These are phyloP conservation scores for Bolinopsis microptera DNA, from an alignment of 37 sponge, comb jelly and placozoan species.

Conservation along the genomic window DNA sequence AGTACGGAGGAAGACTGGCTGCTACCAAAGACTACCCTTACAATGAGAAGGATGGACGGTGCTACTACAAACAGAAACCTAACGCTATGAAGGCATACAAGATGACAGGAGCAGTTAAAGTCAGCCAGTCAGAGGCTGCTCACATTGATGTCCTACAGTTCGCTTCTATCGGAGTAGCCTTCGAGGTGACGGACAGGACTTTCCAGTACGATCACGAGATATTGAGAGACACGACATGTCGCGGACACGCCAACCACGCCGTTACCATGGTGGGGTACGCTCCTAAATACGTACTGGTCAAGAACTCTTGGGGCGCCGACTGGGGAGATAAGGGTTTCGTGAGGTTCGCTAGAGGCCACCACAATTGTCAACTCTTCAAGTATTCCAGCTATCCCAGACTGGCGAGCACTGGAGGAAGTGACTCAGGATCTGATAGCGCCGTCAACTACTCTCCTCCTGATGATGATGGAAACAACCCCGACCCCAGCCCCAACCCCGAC, in stretches of 20 bases:
- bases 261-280: constrained; percentile 35
- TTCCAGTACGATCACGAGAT: constrained; percentile 38
- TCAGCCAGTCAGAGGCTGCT: background rate
- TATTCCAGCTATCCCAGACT: background rate
- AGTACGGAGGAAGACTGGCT: constrained; percentile 24
- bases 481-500: background rate
- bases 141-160: background rate
- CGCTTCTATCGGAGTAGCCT: background rate
- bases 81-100: constrained; percentile 34
- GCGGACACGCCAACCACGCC: background rate
- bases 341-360: background rate
- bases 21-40: constrained; percentile 2
- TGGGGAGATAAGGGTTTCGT: constrained; percentile 41
- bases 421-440: constrained; percentile 36
- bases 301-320: constrained; percentile 61
- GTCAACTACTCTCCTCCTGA: constrained; percentile 1
- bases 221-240: constrained; percentile 15
- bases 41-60: background rate
- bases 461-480: background rate
- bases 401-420: background rate
- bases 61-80: background rate
- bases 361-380: constrained; percentile 35
- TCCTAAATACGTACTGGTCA: background rate
- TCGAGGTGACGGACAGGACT: constrained; percentile 44
- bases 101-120: background rate